Evolutionary conservation across 2,797 vertebrate genomes (phyloP), one percentile per base, ranked within the genome.

Genomic region (Xiphophorus birchmanni): DNA sequence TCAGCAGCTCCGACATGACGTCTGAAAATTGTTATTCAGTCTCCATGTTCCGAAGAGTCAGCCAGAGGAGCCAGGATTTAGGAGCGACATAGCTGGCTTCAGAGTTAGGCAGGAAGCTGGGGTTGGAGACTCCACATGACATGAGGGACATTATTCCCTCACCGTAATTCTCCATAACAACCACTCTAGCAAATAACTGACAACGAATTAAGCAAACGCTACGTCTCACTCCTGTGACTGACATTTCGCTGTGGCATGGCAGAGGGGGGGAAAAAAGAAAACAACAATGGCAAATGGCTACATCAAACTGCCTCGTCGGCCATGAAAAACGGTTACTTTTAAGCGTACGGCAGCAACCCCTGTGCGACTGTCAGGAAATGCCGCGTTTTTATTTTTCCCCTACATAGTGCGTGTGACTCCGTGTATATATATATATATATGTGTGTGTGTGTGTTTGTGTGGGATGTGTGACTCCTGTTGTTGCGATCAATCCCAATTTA

Each of bases 401-500:
- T 8, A n/a, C n/a, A 58, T 40, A 45, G 15, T 47, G 58, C 35
- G 44, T 45, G 37, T 69, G 65, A 40, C 58, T 63, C 11, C 4
- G 9, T 54, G 0, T 52, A 8, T 9, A 1, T 47, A 47, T 47
- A 47, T 47, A 47, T 47, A 47, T 15, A 45, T 12, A 47, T 47
- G 15, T 50, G 1, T 50, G 4, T 75, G 42, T 63, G 29, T 65
- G 10, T 67, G n/a, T 80, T 85, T 77, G 90, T 73, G 86, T 74
- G 81, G 85, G 91, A 88, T 84, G 92, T 91, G 92, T 82, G 89
- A 88, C 90, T 93, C 85, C 92, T 89, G 94, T 95, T 95, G 95
- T 95, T 91, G 91, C 90, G 90, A 96, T 96, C 95, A 95, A 95
- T 95, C 93, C 93, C 94, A 95, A 95, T 95, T 96, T 95, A 95